A percentile compares a stretch with the other conserved stretches of the same genome.
These are phyloP conservation scores for Conus betulinus DNA, from an alignment of 1,140 invertebrate genomes.

Conservation along the genomic window DNA sequence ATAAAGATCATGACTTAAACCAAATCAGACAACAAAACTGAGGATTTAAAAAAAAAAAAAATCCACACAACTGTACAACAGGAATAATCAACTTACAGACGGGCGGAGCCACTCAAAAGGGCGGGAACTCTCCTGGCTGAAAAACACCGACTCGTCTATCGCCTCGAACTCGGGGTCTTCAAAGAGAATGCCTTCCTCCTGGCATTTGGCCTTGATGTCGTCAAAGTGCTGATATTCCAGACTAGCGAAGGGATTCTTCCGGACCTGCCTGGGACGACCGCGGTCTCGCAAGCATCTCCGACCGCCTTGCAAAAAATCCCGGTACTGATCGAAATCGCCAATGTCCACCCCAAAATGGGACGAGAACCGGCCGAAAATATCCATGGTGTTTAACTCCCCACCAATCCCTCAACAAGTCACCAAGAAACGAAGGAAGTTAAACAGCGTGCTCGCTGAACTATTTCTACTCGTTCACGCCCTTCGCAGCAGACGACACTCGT, in stretches of 20 bases:
- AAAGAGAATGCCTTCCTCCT: slow-evolving; percentile 67
- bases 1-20: too few relatives aligned
- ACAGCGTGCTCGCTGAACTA: too few relatives aligned
- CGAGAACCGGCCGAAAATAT: neutral
- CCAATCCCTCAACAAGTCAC: too few relatives aligned
- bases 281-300: neutral
- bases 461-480: too few relatives aligned
- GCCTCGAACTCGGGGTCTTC: slow-evolving; percentile 73
- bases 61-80: neutral
- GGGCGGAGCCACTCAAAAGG: slow-evolving; percentile 72
- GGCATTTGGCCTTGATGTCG: slow-evolving; percentile 63
- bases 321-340: neutral
- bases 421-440: neutral
- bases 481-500: neutral
- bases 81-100: slow-evolving; percentile 57
- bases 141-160: slow-evolving; percentile 68
- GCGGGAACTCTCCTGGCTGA: slow-evolving; percentile 57
- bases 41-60: neutral
- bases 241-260: slow-evolving; percentile 65
- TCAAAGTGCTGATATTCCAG: slow-evolving; percentile 66
- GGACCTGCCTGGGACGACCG: slow-evolving; percentile 29
- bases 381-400: neutral
- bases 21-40: neutral
- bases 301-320: neutral
- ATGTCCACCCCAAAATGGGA: slow-evolving; percentile 19